Evolutionary conservation across 2,797 vertebrate species (phyloP).

Genomic region (Moxostoma hubbsi): DNA sequence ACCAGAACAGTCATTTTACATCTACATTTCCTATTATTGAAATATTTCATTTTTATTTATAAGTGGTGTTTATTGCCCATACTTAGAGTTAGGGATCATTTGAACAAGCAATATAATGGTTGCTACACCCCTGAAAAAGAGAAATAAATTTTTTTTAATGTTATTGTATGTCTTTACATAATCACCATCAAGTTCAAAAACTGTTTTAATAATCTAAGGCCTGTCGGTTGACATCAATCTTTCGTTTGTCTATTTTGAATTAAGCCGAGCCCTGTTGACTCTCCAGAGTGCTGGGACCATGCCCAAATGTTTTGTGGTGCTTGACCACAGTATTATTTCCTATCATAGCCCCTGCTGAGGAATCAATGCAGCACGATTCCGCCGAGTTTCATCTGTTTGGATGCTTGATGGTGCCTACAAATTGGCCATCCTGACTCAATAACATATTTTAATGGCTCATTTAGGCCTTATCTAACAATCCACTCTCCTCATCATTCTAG

Average conservation of each 20-base stretch:
- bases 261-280: conserved; percentile 15
- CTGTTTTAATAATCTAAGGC: background rate
- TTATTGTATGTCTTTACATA: background rate
- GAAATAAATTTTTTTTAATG: background rate
- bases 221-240: conserved; percentile 8
- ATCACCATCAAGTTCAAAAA: background rate
- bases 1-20: too few species aligned
- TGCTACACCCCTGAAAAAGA: background rate
- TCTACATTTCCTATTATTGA: background rate
- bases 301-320: conserved; percentile 37
- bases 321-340: conserved; percentile 49
- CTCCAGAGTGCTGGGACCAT: conserved; percentile 9
- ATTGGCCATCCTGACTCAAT: conserved; percentile 3
- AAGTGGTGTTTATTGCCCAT: background rate
- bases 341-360: conserved; percentile 37
- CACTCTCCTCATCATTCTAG: background rate
- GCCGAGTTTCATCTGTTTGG: conserved; percentile 32
- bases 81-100: too few species aligned
- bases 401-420: conserved; percentile 17
- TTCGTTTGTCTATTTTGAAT: conserved; percentile 18
- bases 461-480: conserved; percentile 1
- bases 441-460: conserved; percentile 21
- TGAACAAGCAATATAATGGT: background rate
- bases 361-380: conserved; percentile 36
- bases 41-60: background rate